Evolutionary conservation across 2,797 vertebrate genomes (phyloP), one percentile per base, ranked within the genome.

Genomic region (Chelon labrosus): DNA sequence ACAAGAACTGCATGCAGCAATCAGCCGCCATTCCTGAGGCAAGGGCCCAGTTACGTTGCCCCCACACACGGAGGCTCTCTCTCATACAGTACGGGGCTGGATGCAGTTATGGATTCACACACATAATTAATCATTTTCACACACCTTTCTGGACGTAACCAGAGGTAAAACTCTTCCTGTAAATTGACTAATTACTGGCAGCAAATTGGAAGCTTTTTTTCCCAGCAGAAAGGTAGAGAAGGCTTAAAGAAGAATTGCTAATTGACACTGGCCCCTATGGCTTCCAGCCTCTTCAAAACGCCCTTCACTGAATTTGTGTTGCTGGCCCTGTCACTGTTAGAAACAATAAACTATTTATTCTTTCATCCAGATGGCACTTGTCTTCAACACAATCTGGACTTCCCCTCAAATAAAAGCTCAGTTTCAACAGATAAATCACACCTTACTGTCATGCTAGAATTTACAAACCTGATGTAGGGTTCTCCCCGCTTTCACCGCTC

Each of bases 141-240:
- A 73, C 63, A 67, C 51, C 22, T 80, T 75, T 68, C 69, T 77
- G 63, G 52, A 69, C 69, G 53, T 55, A 64, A 19, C 38, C 38
- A 19, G 60, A 49, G 66, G 62, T 53, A 79, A 82, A 71, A 53
- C 62, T 80, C 75, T 87, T 85, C 60, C 67, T 81, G 66, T 82
- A 87, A 89, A 89, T 76, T 66, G 62, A 84, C 70, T 90, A 86
- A 89, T 91, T 91, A 90, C 85, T 84, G 78, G 68, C 71, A 81
- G 82, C 49, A 79, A 87, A 86, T 79, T 80, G 75, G 70, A 78
- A 77, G 78, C 72, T 49, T 77, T 77, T 70, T 22, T 73, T 74
- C 49, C 49, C 19, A 20, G 54, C 74, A 80, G 61, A 80, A 81
- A 85, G 80, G 84, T 80, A 88, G 64, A 63, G 53, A 71, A 54